Base-by-base conservation (phyloP, 2,113 vertebrate species). In the Alethe castanea region DNA sequence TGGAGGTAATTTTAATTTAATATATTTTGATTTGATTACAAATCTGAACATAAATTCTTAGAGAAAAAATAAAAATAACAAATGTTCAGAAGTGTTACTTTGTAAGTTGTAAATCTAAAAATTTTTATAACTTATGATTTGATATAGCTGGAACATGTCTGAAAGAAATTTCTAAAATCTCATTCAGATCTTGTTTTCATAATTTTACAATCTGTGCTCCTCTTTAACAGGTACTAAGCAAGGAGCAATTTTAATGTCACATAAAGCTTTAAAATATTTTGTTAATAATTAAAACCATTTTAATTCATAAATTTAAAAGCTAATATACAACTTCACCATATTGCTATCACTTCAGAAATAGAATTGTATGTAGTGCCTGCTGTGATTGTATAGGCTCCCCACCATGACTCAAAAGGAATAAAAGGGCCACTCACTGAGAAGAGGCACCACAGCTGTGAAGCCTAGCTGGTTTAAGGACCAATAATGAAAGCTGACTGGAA, bases 361-460 rank as follows among this genome's bases (percentile, higher is more conserved):
- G 59, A 86, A 57, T 28, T 80, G 31, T 66, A 61, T 45, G 15
- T 40, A 80, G 45, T 26, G 19, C 85, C 67, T 82, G 59, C 92
- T 97, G 90, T 42, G 82, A 77, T 52, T 59, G 19, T 78, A 83
- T 42, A 82, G 76, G 79, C 64, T 88, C 47, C 92, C 94, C 59
- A 83, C 45, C 20, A 86, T 40, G 50, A 54, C 45, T 80, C 48
- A 29, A 69, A 93, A 94, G 65, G 50, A 54, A 79, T 90, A 76
- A 81, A 95, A 93, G 8, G 59, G 52, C 25, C 74, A 59, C 79
- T 54, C 35, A 47, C 19, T 61, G 92, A 71, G 81, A 92, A 85
- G 31, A 88, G 31, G 42, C 61, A 69, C 26, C 62, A 50, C 40
- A 70, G 52, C 45, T 91, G 59, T 77, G 85, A 92, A 93, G 66